Evolutionary conservation across 2,113 vertebrate genomes (phyloP), one percentile per base, ranked within the genome.

Genomic region (Leptodactylus fuscus): DNA sequence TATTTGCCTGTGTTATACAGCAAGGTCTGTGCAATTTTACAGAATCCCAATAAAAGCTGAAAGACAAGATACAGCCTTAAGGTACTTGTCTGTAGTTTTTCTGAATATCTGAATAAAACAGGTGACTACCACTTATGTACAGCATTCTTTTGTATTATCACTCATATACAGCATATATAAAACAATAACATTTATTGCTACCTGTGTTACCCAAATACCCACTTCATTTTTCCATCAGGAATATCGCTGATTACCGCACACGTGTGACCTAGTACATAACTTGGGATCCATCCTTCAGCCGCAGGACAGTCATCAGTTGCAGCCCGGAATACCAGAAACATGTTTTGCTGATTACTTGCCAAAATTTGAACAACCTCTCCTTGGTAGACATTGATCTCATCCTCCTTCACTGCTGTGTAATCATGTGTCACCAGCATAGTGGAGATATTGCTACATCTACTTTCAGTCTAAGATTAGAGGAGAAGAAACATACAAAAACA

Each of bases 261-360:
- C 91, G 98, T 99, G 90, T 99, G 98, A 88, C 98, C 98, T 91
- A 99, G 93, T 91, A 99, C 97, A 27, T 97, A 98, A 91, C 97
- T 97, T 70, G 98, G 98, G 94, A 99, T 99, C 98, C 98, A 99
- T 96, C 98, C 98, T 95, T 99, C 98, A 29, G 98, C 98, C 55
- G 98, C 98, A 0, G 97, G 98, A 93, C 97, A 96, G 88, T 98
- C 97, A 91, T 99, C 97, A 8, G 97, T 99, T 88, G 98, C 97
- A 90, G 98, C 97, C 90, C 98, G 95, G 93, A 99, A 99, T 94
- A 99, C 98, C 95, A 99, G 95, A 92, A 99, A 99, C 98, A 99
- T 99, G 96, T 97, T 98, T 92, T 99, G 98, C 92, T 99, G 98
- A 93, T 99, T 99, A 95, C 97, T 98, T 95, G 98, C 98, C 93